Evolutionary conservation across 2,113 vertebrate species (phyloP).

Genomic region (mouse (Mus musculus)): DNA sequence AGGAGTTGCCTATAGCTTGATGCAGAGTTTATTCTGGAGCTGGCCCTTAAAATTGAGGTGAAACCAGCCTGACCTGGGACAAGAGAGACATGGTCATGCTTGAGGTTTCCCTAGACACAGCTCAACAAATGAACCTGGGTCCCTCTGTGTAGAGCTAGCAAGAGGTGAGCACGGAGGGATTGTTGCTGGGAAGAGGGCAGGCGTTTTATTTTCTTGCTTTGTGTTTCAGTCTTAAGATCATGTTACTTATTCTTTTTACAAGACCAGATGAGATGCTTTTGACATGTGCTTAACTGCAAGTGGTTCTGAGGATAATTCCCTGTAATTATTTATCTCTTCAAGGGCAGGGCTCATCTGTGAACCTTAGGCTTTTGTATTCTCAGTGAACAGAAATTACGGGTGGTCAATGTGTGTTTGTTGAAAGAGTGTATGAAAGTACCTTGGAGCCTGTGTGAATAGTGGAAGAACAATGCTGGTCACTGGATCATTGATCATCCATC

Average conservation of each 20-base stretch:
- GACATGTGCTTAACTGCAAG: neutral
- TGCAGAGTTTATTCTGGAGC: neutral
- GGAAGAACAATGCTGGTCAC: neutral
- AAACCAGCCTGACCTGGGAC: neutral
- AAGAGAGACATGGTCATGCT: neutral
- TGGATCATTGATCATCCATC: neutral
- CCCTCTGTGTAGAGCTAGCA: neutral
- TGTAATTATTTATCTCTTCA: constrained; percentile 40
- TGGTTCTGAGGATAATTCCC: neutral
- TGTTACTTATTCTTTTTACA: neutral
- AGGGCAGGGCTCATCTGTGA: neutral
- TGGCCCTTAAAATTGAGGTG: neutral
- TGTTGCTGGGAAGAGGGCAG: neutral
- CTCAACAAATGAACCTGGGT: neutral
- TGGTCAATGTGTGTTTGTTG: neutral
- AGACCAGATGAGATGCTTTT: neutral
- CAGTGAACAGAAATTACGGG: neutral
- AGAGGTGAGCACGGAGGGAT: neutral
- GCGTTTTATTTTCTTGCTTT: neutral
- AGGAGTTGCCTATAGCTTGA: neutral
- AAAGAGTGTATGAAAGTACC: neutral
- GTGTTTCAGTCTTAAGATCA: neutral
- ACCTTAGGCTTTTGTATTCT: neutral
- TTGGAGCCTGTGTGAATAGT: neutral
- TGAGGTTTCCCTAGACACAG: neutral